Base-by-base conservation (phyloP, 1,140 invertebrate genomes). In the Lucilia sericata region DNA sequence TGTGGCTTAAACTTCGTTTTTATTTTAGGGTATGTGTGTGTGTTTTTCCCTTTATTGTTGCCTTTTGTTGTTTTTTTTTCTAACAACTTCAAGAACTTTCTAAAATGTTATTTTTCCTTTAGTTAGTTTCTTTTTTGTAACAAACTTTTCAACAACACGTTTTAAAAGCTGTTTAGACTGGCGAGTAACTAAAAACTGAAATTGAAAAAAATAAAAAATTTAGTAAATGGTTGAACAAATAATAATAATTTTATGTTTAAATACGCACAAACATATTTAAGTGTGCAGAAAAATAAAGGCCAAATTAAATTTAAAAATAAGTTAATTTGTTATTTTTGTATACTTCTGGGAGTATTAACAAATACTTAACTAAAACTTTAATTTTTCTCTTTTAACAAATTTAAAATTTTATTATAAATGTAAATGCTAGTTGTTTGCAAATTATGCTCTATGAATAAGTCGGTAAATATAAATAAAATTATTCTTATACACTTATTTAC, bases 101-200 rank as follows among this genome's bases (percentile, higher is more conserved):
- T 9, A 51, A 49, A 80, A 80, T 25, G 19, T 55, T 55, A 55
- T 55, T 55, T 55, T 55, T 8, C 51, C 42, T 42, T 55, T 49
- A 49, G 13, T 12, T 47, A 47, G 75, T 78, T 47, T 30, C 3
- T 30, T 42, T 78, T 78, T 78, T 17, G 2, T 51, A 9, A 51
- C 25, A 80, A 49, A 80, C 76, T 80, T 80, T 80, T 21, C 76
- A 13, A 49, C n/a, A 80, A 49, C 42, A 80, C 76, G 42, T 80
- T 7, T 17, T 51, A 80, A 80, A 80, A 78, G 49, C 9, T 80
- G n/a, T 47, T 78, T 19, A 78, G 17, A 42, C 17, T 78, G 55
- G 55, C n/a, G 55, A 60, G 2, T 78, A 42, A 80, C n/a, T 25
- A 49, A 51, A 49, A 25, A 49, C n/a, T 49, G 47, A 42, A 76